Conservation (phyloP, 2,888 invertebrate genomes). For the Conchocele bisecta region DNA sequence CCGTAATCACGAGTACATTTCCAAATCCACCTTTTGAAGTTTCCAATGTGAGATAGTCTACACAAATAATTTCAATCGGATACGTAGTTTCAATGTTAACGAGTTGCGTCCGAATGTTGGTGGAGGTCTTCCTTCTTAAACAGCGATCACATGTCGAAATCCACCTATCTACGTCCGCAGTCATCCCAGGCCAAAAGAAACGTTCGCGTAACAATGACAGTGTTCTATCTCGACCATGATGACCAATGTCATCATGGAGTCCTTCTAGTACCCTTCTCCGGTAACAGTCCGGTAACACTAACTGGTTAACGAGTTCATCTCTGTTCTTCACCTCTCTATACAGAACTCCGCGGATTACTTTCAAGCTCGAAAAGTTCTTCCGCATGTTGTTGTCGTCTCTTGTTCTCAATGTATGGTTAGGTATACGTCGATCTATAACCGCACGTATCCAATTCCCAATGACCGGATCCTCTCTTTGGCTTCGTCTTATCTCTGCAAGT, state of each 20-base stretch:
- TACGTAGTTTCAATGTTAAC: not conserved
- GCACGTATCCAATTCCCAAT: not conserved
- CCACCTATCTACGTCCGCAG: not conserved
- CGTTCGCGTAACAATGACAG: not conserved
- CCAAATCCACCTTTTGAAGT: not conserved
- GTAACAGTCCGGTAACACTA: conserved; percentile 8
- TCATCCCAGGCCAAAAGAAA: not conserved
- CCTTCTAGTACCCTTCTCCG: not conserved
- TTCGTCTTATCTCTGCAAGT: not conserved
- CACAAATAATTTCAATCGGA: not conserved
- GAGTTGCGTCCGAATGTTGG: not conserved
- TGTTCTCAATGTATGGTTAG: not conserved
- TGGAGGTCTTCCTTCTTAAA: not conserved
- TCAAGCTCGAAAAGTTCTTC: not conserved
- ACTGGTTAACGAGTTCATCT: not conserved
- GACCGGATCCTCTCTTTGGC: not conserved
- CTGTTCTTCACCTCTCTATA: not conserved
- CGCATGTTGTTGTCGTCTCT: not conserved
- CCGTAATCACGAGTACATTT: conserved; percentile 15
- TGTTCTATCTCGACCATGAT: conserved; percentile 18
- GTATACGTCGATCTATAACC: not conserved
- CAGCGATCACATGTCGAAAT: not conserved
- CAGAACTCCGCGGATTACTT: conserved; percentile 4
- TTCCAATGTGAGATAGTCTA: conserved; percentile 6
- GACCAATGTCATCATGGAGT: conserved; percentile 21